Evolutionary conservation across 2,797 vertebrate genomes (phyloP), one percentile per base, ranked within the genome.

Genomic region (Podarcis siculus): DNA sequence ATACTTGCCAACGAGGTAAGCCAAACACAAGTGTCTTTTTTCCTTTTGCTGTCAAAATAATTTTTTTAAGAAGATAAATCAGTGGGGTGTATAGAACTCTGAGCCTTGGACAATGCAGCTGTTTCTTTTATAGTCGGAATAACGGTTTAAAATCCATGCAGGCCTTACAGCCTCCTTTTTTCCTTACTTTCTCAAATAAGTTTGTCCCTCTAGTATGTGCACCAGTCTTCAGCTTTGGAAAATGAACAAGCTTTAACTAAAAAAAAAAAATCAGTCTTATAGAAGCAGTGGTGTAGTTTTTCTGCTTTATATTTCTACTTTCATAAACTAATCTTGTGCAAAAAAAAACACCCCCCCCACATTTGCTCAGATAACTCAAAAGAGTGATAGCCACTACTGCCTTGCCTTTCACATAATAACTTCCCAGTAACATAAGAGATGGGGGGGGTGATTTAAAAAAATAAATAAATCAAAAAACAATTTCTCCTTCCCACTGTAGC

Each of bases 21-120:
- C 86, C 82, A 87, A 97, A 98, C 95, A 95, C 96, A 64, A 88
- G 95, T 95, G 78, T 45, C 88, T 81, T 32, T 82, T 90, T 82
- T 90, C 83, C 32, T 69, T 89, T 1, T 0, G 71, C 25, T 82
- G 15, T 82, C 21, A 55, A 64, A 69, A 25, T 89, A n/a, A 61
- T 85, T 69, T 87, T 87, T 42, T 79, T 55, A 45, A 82, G 30
- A 35, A 37, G 67, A 9, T 8, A 79, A 85, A 87, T 91, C 30
- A 67, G 6, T 83, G 23, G 23, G 27, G 3, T 3, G 0, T 13
- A 4, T 9, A 77, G 77, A 73, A 2, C 30, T 45, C 39, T 85
- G 12, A 64, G 30, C 49, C 19, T 45, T 19, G 79, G 8, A 73
- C 9, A 67, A 25, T 71, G 13, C 4, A 79, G 32, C 69, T 86